Evolutionary conservation across 2,888 invertebrate species (phyloP), one percentile per base, ranked within the genome.

Genomic region (Melolontha melolontha): DNA sequence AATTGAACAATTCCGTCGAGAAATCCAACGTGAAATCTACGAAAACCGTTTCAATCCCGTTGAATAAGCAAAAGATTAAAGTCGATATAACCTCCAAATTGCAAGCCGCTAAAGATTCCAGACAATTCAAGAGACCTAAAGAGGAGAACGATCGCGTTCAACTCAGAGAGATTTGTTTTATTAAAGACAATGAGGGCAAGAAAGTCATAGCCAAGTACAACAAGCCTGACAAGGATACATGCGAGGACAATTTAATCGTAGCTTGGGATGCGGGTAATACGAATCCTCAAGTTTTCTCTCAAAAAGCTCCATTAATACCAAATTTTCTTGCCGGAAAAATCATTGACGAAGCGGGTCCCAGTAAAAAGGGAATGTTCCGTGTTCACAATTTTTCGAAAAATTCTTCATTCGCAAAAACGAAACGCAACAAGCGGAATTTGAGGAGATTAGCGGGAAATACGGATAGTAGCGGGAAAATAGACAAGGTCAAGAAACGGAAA

Each of bases 171-270:
- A 82, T 83, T 44, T 80, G 82, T 67, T 81, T 81, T 67, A 76
- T 83, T 49, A 82, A 82, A 72, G 78, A 76, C 66, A 75, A 72
- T 50, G 79, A 79, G 52, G 80, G 80, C n/a, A 82, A 82, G 72
- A 78, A 79, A 34, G 75, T 82, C 64, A 79, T 82, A 40, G 81
- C 83, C 0, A 82, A 81, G 66, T 82, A 81, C 62, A 76, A 78
- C 40, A 70, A 70, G 44, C 73, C 73, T 50, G 78, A 78, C 4
- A 66, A 72, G 11, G 49, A 64, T 47, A 59, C 54, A 14, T 67
- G 70, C 29, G 79, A 81, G 12, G 82, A 82, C 51, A 80, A 79
- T 70, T 72, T 82, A 65, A 78, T 82, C 17, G 81, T 81, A 5
- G 75, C 81, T 0, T 83, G 82, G 83, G 78, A 79, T 42, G 74